A percentile compares a stretch with the other conserved stretches of the same genome.
Evolutionary conservation across 2,113 vertebrate species (phyloP).

Genomic region (Struthidea cinerea): DNA sequence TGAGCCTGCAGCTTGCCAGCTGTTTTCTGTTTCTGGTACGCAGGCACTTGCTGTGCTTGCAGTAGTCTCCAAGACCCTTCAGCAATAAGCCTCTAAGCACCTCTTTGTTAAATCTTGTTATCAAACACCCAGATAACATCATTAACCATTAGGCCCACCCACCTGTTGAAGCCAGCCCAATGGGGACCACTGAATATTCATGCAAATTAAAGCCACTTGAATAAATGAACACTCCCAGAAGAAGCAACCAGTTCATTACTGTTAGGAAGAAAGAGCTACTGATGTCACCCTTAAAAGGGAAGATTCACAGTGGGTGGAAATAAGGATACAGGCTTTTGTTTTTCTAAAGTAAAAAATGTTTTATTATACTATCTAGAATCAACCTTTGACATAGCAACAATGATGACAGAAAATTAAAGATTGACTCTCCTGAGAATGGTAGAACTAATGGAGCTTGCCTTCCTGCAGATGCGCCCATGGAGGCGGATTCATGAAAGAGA

Average conservation of each 20-base stretch:
- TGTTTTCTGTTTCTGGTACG: neutral
- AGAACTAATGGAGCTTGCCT: neutral
- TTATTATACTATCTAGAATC: neutral
- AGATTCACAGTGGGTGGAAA: neutral
- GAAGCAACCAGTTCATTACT: neutral
- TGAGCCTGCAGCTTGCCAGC: fast-evolving
- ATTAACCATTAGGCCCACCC: neutral
- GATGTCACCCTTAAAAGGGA: neutral
- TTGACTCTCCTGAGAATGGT: neutral
- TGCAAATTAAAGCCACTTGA: neutral
- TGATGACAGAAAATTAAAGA: neutral
- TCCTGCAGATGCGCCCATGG: neutral
- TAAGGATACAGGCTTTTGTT: neutral
- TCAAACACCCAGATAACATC: neutral
- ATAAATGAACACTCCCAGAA: neutral
- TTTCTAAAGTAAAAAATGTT: neutral
- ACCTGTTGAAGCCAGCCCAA: neutral
- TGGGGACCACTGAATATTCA: neutral
- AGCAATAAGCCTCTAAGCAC: neutral
- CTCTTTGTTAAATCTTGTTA: neutral
- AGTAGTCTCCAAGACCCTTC: neutral
- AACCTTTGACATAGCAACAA: neutral
- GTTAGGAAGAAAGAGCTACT: neutral
- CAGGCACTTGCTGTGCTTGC: neutral
- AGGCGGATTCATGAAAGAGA: neutral